Base-by-base conservation (phyloP, 2,888 invertebrate species). In the Cosmorhoe ocellata region DNA sequence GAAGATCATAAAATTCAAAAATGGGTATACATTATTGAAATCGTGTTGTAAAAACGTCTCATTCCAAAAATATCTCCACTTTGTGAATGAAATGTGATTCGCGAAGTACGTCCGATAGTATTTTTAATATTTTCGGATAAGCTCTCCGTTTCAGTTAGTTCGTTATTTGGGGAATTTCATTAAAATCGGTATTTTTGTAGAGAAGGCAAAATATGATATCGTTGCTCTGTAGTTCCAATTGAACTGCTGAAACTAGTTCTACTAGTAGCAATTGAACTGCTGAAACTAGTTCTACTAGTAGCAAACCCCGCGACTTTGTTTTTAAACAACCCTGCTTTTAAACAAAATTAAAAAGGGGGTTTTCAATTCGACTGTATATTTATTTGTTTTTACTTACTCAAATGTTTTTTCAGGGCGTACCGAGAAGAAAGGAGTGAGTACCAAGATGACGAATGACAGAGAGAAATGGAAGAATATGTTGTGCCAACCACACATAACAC, bases 61-160 rank as follows among this genome's bases (percentile, higher is more conserved):
- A 1, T 1, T 6, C 31, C n/a, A 40, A 32, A 41, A 32, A 32
- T 40, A 36, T 3, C 26, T 33, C 8, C 13, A 38, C 37, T 42
- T 37, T 28, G 30, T 34, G 34, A 26, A 37, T 45, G 40, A 51
- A 41, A 53, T 42, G 45, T 45, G 27, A 32, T 40, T 39, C 27
- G 31, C 14, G 11, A 45, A 38, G 14, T 44, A 53, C 41, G 37
- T 18, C 2, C 18, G 33, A 49, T 49, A 53, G 10, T 45, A 49
- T 49, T 45, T 45, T 38, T 45, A 45, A 49, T 49, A 53, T 53
- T 33, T 45, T 26, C 31, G 32, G 12, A 40, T 40, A 40, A 34
- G 44, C 34, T 44, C 24, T 26, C 24, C 24, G 18, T 34, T 10
- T 10, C 14, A 3, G 27, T 24, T n/a, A 18, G 11, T 11, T 10